Evolutionary conservation across 1,140 invertebrate genomes (phyloP).

Genomic region (Maniola jurtina): DNA sequence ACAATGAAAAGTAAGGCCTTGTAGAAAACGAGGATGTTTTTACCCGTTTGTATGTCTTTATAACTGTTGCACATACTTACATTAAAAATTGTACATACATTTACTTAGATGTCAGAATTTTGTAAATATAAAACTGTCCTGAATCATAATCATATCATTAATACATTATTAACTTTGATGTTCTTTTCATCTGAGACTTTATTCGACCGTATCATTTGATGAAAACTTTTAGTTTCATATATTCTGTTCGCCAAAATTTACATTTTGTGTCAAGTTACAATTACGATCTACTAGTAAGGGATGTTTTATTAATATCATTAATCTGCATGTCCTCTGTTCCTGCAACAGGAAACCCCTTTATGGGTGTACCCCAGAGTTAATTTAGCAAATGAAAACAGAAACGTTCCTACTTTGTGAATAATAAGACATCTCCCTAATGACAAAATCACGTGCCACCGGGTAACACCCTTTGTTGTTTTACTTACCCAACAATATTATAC

Average conservation of each 20-base stretch:
- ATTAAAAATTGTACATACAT: too few species aligned
- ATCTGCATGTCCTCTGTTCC: constrained; percentile 47
- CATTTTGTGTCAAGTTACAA: constrained; percentile 19
- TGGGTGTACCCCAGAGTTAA: constrained; percentile 55
- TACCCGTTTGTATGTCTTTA: too few species aligned
- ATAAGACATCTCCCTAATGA: constrained; percentile 66
- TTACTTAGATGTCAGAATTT: too few species aligned
- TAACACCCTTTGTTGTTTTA: constrained; percentile 41
- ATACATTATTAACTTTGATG: too few species aligned
- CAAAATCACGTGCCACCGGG: constrained; percentile 52
- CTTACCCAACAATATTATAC: constrained; percentile 41
- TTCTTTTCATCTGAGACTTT: too few species aligned
- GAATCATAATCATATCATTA: too few species aligned
- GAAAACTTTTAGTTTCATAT: not conserved
- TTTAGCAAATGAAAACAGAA: constrained; percentile 67
- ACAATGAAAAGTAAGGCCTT: not conserved
- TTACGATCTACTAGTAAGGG: constrained; percentile 26
- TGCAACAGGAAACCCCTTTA: constrained; percentile 44
- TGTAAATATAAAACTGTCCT: too few species aligned
- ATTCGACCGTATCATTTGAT: too few species aligned
- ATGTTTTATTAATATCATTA: constrained; percentile 61
- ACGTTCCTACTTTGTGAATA: constrained; percentile 62
- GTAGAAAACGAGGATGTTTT: not conserved
- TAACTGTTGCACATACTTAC: too few species aligned
- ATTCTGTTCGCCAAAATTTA: not conserved